Percentiles rank a stretch among this genome's conserved stretches.
These are phyloP conservation scores for Echiichthys vipera DNA, from an alignment of 2,797 vertebrate genomes.

Conservation along the genomic window DNA sequence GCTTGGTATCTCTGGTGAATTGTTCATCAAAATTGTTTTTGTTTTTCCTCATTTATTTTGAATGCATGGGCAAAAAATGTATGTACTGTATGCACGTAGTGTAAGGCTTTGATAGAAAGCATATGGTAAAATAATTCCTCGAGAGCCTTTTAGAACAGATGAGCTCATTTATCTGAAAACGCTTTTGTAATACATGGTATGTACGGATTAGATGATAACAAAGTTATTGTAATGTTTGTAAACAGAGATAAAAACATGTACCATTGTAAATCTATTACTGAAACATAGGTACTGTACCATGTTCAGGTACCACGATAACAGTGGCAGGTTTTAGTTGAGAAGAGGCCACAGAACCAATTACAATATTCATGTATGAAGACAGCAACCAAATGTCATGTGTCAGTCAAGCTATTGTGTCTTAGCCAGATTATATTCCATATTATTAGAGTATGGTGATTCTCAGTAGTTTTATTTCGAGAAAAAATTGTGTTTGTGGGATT, in stretches of 20 bases:
- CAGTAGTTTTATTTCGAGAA: background rate
- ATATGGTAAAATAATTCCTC: background rate
- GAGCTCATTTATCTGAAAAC: background rate
- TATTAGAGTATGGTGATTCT: background rate
- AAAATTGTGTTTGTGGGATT: background rate
- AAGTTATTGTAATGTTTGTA: background rate
- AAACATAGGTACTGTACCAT: background rate
- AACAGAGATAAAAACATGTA: background rate
- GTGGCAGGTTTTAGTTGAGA: background rate
- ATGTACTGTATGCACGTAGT: no score
- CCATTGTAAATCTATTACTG: background rate
- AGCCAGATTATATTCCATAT: background rate
- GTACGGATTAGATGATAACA: background rate
- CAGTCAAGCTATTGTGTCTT: background rate
- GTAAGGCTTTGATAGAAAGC: background rate
- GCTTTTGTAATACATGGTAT: background rate
- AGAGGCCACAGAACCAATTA: background rate
- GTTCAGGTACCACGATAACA: background rate
- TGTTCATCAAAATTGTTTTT: background rate
- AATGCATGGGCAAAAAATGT: background rate
- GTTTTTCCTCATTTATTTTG: background rate
- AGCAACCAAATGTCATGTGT: constrained; percentile 29
- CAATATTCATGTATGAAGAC: constrained; percentile 1
- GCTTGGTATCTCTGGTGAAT: constrained; percentile 9
- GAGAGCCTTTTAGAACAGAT: background rate